Conservation (phyloP, 2,113 vertebrate genomes). For the Xerus inauris region DNA sequence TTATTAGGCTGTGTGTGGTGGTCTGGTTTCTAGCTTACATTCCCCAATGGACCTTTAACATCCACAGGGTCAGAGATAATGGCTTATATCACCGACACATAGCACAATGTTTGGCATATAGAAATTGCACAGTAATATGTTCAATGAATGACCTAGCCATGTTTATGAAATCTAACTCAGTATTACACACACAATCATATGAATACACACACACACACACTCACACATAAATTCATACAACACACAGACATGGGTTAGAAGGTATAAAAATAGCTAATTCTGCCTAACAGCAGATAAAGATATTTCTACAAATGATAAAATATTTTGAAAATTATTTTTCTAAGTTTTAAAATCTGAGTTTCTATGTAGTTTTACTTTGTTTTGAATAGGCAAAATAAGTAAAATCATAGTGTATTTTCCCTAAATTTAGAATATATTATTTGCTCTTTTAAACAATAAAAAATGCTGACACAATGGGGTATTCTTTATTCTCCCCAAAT, state of each 20-base stretch:
- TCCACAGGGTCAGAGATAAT: background rate
- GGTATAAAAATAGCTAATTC: background rate
- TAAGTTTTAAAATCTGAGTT: background rate
- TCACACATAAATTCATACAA: background rate
- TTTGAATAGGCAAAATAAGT: background rate
- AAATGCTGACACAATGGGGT: background rate
- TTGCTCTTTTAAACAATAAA: background rate
- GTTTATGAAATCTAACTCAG: background rate
- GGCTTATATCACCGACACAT: no score
- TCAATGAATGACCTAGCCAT: background rate
- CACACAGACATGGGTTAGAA: background rate
- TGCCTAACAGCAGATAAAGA: background rate
- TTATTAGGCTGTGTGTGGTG: background rate
- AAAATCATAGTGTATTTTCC: background rate
- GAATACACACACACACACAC: no score
- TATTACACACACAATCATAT: background rate
- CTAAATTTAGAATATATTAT: background rate
- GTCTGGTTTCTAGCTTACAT: background rate
- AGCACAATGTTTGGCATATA: background rate
- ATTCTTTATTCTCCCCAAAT: background rate
- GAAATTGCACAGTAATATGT: background rate
- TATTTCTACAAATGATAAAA: background rate
- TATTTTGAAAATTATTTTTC: background rate
- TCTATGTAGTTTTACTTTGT: background rate
- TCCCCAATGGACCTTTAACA: background rate